These are phyloP conservation scores for Drosophila meridionalis DNA, from an alignment of 2,888 invertebrate genomes.

Conservation along the genomic window DNA sequence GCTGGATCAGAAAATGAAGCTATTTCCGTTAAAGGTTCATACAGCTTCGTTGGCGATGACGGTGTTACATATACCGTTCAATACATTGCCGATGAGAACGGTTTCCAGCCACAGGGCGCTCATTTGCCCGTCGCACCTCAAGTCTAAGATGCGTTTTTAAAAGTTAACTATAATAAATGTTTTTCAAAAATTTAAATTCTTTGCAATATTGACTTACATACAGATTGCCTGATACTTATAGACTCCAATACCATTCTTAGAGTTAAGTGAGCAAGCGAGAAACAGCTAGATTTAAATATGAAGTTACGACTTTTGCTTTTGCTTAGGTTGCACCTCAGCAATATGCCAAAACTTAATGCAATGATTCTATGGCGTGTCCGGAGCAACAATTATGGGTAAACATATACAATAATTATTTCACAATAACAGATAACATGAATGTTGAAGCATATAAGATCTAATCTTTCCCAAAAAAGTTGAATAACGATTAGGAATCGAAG, in stretches of 20 bases:
- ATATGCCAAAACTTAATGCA: no score
- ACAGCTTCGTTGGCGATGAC: constrained; percentile 60
- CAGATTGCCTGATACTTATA: not conserved
- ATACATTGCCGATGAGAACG: constrained; percentile 85
- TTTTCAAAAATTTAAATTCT: constrained; percentile 42
- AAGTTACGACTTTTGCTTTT: no score
- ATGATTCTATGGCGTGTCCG: no score
- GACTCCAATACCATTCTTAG: not conserved
- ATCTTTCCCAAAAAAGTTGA: no score
- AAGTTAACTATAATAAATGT: constrained; percentile 32
- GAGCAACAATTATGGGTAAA: no score
- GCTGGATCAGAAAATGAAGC: constrained; percentile 63
- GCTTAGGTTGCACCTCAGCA: no score
- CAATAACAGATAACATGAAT: no score
- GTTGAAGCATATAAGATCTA: no score
- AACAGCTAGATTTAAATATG: not conserved
- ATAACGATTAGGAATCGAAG: no score
- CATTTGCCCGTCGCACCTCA: constrained; percentile 66
- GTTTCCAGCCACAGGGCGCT: constrained; percentile 85
- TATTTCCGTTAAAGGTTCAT: constrained; percentile 70
- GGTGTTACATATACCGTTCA: constrained; percentile 68
- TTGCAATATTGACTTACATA: not conserved
- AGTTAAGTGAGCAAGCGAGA: not conserved
- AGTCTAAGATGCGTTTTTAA: constrained; percentile 9
- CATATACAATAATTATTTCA: no score